Conservation (phyloP, 1,140 invertebrate genomes). For the Neuroterus valhalla region DNA sequence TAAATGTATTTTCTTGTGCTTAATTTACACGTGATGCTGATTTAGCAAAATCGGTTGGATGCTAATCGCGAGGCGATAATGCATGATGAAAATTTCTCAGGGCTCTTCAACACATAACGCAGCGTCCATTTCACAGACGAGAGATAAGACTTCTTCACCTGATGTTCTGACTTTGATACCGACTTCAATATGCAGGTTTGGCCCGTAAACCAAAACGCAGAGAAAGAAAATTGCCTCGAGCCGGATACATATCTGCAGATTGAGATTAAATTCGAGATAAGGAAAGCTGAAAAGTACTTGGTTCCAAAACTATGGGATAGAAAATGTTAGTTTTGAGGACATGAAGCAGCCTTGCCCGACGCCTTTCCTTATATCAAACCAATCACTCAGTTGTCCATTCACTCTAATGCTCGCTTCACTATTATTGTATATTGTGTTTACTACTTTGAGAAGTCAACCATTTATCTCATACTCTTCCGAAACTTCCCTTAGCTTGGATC, state of each 20-base stretch:
- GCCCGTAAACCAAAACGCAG: conserved; percentile 18
- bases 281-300: background rate
- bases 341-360: too few species aligned
- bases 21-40: conserved; percentile 15
- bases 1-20: background rate
- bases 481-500: too few species aligned
- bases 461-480: too few species aligned
- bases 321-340: background rate
- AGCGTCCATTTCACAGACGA: background rate
- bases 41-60: conserved; percentile 4
- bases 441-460: too few species aligned
- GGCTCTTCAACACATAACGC: conserved; percentile 3
- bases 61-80: background rate
- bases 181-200: conserved; percentile 24
- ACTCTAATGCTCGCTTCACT: too few species aligned
- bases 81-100: conserved; percentile 15
- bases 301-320: background rate
- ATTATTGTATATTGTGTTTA: too few species aligned
- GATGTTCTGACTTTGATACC: conserved; percentile 11
- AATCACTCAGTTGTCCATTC: too few species aligned
- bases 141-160: conserved; percentile 16
- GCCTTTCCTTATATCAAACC: too few species aligned
- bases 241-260: conserved; percentile 14
- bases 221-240: conserved; percentile 13
- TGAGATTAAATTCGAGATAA: conserved; percentile 6